phyloP scores from a whole-genome alignment of 1,140 invertebrate genomes.

The Saccostrea glomerata region DNA sequence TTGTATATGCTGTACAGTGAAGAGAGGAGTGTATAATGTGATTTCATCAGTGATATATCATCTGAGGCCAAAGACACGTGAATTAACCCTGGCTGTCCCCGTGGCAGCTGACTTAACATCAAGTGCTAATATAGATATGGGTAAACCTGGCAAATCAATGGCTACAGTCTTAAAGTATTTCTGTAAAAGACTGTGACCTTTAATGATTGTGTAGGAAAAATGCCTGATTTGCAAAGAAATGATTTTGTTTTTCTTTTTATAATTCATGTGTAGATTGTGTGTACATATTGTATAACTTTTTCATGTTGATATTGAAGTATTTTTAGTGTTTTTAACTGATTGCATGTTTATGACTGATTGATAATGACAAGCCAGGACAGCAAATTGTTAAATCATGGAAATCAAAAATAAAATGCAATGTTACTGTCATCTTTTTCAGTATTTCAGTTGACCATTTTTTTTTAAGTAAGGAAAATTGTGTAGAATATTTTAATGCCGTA shows the following conservation, averaged over 20 bases:
- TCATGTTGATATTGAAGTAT: neutral
- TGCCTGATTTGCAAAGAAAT: neutral
- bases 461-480: neutral
- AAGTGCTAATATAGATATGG: conserved; percentile 2
- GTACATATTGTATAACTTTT: neutral
- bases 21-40: conserved; percentile 22
- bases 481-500: conserved; percentile 2
- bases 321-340: neutral
- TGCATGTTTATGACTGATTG: neutral
- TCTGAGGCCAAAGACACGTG: conserved; percentile 32
- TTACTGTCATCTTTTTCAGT: conserved; percentile 11
- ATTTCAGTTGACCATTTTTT: conserved; percentile 30
- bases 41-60: conserved; percentile 24
- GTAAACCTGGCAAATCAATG: neutral
- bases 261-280: conserved; percentile 31
- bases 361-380: neutral
- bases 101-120: neutral
- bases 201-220: neutral
- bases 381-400: conserved; percentile 1
- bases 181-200: neutral
- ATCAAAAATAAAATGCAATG: neutral
- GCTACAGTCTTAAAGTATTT: neutral
- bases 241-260: neutral
- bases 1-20: neutral
- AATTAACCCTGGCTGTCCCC: neutral